phyloP scores from a whole-genome alignment of 2,797 vertebrate genomes.

The Cheirogaleus major region DNA sequence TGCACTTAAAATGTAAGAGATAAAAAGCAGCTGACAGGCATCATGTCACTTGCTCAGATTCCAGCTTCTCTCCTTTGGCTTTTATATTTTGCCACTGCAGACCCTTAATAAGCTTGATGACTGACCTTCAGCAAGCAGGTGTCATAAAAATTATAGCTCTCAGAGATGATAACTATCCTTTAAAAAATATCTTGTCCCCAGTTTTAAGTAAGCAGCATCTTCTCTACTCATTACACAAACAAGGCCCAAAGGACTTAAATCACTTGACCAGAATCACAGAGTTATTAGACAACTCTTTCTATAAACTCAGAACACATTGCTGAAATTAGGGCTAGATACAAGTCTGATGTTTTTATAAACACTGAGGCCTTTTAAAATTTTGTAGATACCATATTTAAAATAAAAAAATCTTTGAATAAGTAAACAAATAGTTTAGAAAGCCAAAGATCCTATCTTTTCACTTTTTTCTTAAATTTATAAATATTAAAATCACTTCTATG shows the following conservation, averaged over 20 bases:
- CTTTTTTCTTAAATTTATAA: not conserved
- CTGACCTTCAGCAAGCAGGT: constrained; percentile 11
- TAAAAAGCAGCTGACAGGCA: constrained; percentile 47
- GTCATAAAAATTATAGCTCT: constrained; percentile 46
- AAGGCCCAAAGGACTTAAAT: not conserved
- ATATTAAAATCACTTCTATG: not conserved
- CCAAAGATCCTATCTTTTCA: not conserved
- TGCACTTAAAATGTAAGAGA: constrained; percentile 51
- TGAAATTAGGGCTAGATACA: not conserved
- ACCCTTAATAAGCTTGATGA: constrained; percentile 47
- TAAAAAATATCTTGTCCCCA: not conserved
- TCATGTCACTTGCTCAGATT: constrained; percentile 1
- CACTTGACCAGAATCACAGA: not conserved
- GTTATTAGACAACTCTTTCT: not conserved
- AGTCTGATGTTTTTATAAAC: not conserved
- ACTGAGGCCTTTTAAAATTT: not conserved
- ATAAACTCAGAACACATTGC: not conserved
- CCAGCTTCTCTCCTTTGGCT: not conserved
- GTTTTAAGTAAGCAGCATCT: not conserved
- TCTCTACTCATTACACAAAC: not conserved
- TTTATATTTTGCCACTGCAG: constrained; percentile 44
- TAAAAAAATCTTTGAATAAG: constrained; percentile 14
- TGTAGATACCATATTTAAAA: not conserved
- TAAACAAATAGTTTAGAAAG: not conserved
- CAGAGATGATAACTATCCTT: constrained; percentile 19